These are phyloP conservation scores for Congeria kusceri DNA, from an alignment of 2,888 invertebrate species.

Conservation along the genomic window DNA sequence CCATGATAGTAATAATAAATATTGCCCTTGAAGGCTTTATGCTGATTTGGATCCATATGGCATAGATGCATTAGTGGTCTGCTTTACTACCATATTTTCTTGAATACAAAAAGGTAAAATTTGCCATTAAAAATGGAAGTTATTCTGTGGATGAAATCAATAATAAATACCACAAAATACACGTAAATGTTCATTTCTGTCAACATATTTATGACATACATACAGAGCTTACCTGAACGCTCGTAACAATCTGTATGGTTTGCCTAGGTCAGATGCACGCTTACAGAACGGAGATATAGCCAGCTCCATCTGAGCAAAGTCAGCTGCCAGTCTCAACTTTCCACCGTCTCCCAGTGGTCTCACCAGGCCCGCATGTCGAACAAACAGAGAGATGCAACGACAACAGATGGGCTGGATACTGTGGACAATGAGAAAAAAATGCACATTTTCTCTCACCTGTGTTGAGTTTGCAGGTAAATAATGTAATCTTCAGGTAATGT, in stretches of 20 bases:
- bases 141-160: too few relatives aligned
- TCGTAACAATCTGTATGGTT: conserved; percentile 90
- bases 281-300: conserved; percentile 87
- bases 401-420: conserved; percentile 88
- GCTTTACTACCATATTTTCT: too few relatives aligned
- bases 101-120: too few relatives aligned
- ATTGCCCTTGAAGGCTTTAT: too few relatives aligned
- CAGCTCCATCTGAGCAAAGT: conserved; percentile 88
- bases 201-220: not conserved
- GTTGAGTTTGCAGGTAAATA: too few relatives aligned
- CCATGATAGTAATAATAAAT: too few relatives aligned
- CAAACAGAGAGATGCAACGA: conserved; percentile 93
- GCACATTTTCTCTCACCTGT: too few relatives aligned
- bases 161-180: not conserved
- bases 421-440: conserved; percentile 36
- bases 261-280: conserved; percentile 89
- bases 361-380: conserved; percentile 93
- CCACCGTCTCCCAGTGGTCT: conserved; percentile 93
- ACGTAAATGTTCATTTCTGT: not conserved
- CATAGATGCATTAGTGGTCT: too few relatives aligned
- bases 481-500: too few relatives aligned
- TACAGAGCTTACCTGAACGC: conserved; percentile 88
- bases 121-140: too few relatives aligned
- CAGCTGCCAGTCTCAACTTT: conserved; percentile 91
- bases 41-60: too few relatives aligned